These are phyloP conservation scores for Oreochromis spilurus DNA, from an alignment of 2,113 vertebrate genomes.

Conservation along the genomic window DNA sequence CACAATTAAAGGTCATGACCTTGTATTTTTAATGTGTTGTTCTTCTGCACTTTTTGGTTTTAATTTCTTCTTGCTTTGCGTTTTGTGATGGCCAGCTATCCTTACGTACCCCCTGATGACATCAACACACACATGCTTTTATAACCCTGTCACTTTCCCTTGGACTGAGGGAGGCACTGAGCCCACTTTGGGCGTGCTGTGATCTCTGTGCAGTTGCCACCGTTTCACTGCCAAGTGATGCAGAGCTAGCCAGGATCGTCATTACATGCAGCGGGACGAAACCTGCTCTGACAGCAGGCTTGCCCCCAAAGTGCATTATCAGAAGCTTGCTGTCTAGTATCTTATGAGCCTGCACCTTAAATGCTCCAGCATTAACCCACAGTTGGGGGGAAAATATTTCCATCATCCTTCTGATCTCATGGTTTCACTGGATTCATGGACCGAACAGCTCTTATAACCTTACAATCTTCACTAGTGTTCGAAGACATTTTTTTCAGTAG, in stretches of 20 bases:
- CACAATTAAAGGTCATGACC: background rate
- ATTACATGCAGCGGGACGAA: constrained; percentile 9
- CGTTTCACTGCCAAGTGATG: constrained; percentile 9
- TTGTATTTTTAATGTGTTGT: background rate
- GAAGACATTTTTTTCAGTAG: background rate
- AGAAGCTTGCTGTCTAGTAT: constrained; percentile 22
- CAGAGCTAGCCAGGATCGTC: constrained; percentile 6
- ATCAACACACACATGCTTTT: background rate
- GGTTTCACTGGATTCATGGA: background rate
- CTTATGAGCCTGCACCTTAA: constrained; percentile 23
- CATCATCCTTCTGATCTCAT: background rate
- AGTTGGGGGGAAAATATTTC: background rate
- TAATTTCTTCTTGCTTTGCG: background rate
- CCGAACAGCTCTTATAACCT: background rate
- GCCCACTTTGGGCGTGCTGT: background rate
- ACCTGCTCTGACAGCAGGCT: constrained; percentile 42
- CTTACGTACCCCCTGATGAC: background rate
- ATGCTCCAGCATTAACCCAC: background rate
- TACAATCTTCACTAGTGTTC: background rate
- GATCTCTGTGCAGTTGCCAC: constrained; percentile 15
- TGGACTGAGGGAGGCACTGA: background rate
- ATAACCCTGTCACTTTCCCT: background rate
- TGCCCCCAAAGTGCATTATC: background rate
- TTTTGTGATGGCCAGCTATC: background rate
- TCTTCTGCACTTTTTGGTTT: background rate